These are phyloP conservation scores for Embidobia sp. DNA, from an alignment of 2,888 invertebrate genomes.

Conservation along the genomic window DNA sequence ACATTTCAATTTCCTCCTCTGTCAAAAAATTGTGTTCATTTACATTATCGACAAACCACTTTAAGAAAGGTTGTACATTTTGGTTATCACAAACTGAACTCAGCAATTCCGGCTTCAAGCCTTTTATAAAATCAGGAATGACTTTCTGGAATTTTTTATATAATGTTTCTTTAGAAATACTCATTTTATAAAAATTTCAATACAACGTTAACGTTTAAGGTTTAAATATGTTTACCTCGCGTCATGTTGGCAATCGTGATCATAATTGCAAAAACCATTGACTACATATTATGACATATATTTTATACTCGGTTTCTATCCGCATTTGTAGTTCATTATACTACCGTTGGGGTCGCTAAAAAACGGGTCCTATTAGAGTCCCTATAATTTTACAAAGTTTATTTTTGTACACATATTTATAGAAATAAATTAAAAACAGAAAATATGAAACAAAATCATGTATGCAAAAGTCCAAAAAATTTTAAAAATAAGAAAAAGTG, in stretches of 20 bases:
- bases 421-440: too few species aligned
- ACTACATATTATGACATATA: too few species aligned
- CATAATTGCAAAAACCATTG: too few species aligned
- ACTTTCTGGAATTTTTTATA: constrained; percentile 73
- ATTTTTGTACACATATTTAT: too few species aligned
- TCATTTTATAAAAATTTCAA: constrained; percentile 61
- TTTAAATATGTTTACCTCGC: neutral
- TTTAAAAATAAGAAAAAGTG: too few species aligned
- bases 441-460: too few species aligned
- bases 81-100: constrained; percentile 73
- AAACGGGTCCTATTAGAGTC: too few species aligned
- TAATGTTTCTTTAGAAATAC: constrained; percentile 69
- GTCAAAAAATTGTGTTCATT: constrained; percentile 73
- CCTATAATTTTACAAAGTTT: too few species aligned
- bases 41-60: constrained; percentile 76
- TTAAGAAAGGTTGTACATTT: constrained; percentile 73
- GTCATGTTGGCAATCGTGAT: neutral
- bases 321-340: too few species aligned
- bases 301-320: too few species aligned
- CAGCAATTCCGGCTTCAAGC: constrained; percentile 71
- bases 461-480: too few species aligned
- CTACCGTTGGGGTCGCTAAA: too few species aligned
- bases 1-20: constrained; percentile 74
- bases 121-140: constrained; percentile 69
- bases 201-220: neutral